Base-by-base conservation (phyloP, 2,113 vertebrate genomes). In the Trematomus loennbergii region DNA sequence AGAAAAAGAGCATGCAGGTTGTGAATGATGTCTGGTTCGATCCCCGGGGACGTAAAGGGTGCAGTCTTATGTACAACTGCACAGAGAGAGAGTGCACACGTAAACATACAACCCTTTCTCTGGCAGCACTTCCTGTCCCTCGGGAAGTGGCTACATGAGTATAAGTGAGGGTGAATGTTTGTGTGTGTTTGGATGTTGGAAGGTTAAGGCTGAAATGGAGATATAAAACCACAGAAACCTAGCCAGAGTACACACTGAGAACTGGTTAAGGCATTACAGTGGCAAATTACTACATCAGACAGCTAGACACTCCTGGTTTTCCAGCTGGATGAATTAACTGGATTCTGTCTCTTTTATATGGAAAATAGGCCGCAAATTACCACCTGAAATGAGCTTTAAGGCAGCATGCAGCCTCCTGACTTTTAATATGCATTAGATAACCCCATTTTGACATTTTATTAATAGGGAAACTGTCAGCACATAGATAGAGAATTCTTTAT, bases 401-500 rank as follows among this genome's bases (percentile, higher is more conserved):
- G 87, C 59, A 58, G 71, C 46, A 87, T 88, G 76, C 89, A 65
- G 79, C 60, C 57, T 85, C 22, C 66, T 0, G 33, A 87, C 76
- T 89, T 87, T 91, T 88, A 89, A 91, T 90, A 88, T 92, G 87
- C 82, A 90, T 91, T 90, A 76, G 62, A 89, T 88, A 89, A 90
- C 78, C 80, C 71, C 88, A 90, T 93, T 94, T 82, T 93, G 92
- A 90, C 92, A 87, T 91, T 90, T 93, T 87, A 94, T 93, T 93
- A 94, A 94, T 94, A 79, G 85, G 77, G 82, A 83, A 88, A 74
- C 87, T 93, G 93, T 92, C 90, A 85, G 80, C 29, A 36, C 55
- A 54, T 58, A 58, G 64, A 82, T 33, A 75, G 54, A 50, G 79
- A 60, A 73, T 88, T 88, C 65, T 85, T 84, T 88, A 91, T 93